Conservation (phyloP, 2,797 vertebrate genomes). For the Mormyrus hasselquistii region DNA sequence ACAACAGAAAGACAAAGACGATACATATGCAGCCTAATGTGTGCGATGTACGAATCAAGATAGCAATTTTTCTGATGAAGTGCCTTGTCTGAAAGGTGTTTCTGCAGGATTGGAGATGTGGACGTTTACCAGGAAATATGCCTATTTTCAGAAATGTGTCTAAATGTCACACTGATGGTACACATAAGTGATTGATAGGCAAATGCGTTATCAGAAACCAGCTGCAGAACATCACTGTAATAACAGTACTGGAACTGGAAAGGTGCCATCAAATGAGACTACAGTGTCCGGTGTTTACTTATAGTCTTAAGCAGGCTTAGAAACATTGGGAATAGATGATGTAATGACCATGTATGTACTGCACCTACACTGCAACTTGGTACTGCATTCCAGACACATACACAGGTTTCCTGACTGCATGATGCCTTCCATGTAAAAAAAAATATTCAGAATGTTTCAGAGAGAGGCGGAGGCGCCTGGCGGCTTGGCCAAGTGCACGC, state of each 20-base stretch:
- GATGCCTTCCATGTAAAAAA: not conserved
- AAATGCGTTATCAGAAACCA: not conserved
- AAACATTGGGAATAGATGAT: not conserved
- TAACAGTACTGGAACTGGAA: not conserved
- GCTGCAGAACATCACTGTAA: not conserved
- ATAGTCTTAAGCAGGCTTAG: not conserved
- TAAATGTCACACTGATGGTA: not conserved
- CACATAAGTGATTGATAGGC: not conserved
- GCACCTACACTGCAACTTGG: not conserved
- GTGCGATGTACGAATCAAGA: not conserved
- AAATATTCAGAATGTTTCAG: not conserved
- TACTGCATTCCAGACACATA: not conserved
- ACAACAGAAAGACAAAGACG: not conserved
- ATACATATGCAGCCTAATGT: not conserved
- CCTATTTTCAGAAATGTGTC: not conserved
- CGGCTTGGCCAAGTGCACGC: not conserved
- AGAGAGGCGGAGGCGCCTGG: not conserved
- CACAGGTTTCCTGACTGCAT: not conserved
- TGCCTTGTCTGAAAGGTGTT: not conserved
- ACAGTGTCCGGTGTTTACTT: not conserved
- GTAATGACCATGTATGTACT: not conserved
- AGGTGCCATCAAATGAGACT: not conserved
- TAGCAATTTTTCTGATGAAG: not conserved
- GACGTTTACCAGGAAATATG: not conserved
- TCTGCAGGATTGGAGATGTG: not conserved